Conservation (phyloP, 1,140 invertebrate genomes). For the Microplitis demolitor region DNA sequence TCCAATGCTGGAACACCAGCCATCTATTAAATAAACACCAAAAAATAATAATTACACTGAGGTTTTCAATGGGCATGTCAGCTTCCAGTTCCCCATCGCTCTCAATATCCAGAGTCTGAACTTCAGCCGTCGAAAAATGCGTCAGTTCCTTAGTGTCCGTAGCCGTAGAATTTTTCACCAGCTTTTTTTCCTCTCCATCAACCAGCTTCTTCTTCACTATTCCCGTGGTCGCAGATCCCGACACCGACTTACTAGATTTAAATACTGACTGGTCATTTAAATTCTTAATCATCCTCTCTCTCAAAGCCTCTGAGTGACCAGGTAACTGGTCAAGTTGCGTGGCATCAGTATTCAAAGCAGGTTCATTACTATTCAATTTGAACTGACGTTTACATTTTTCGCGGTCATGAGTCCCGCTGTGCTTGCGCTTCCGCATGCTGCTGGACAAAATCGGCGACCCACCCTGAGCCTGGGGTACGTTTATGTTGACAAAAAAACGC, state of each 20-base stretch:
- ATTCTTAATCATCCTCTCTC: neutral
- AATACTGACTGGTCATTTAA: too few relatives aligned
- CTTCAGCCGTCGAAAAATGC: conserved; percentile 46
- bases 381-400: conserved; percentile 42
- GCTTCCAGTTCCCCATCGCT: conserved; percentile 41
- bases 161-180: conserved; percentile 45
- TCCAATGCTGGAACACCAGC: neutral
- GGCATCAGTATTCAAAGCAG: too few relatives aligned
- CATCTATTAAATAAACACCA: neutral
- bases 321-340: too few relatives aligned
- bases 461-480: conserved; percentile 43
- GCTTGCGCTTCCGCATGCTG: conserved; percentile 47
- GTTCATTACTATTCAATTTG: neutral
- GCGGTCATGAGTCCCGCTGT: conserved; percentile 44
- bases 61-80: conserved; percentile 54
- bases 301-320: too few relatives aligned
- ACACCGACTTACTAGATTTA: too few relatives aligned
- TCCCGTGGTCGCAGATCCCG: neutral
- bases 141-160: conserved; percentile 54
- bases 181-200: neutral
- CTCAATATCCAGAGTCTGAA: conserved; percentile 50
- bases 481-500: conserved; percentile 58
- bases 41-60: conserved; percentile 49
- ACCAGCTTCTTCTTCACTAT: neutral
- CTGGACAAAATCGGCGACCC: conserved; percentile 48